A percentile compares a stretch with the other conserved stretches of the same genome.
Evolutionary conservation across 2,888 invertebrate genomes (phyloP).

Genomic region (Drosophila borealis): DNA sequence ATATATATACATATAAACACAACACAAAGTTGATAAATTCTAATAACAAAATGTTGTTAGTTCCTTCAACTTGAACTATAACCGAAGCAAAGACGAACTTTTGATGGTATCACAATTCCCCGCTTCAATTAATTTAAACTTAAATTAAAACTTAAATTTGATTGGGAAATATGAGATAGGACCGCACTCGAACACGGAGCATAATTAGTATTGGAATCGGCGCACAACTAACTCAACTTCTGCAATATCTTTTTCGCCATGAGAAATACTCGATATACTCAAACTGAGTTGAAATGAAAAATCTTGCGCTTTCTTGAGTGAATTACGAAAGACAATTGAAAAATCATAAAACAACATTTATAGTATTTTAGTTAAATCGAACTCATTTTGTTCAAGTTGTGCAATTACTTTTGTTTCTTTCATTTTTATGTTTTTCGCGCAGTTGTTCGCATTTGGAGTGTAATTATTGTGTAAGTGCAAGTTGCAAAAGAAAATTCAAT

Average conservation of each 20-base stretch:
- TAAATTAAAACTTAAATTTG: slow-evolving; percentile 2
- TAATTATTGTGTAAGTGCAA: slow-evolving; percentile 19
- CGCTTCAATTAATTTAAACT: slow-evolving; percentile 20
- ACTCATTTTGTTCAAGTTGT: slow-evolving; percentile 25
- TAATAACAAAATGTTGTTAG: too few species aligned
- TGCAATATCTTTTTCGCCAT: too few species aligned
- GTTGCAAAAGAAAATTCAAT: slow-evolving; percentile 13
- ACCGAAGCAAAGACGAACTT: background rate
- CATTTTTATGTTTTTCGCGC: background rate
- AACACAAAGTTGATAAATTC: too few species aligned
- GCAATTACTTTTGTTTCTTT: slow-evolving; percentile 24
- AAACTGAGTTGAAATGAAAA: background rate
- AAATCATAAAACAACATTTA: slow-evolving; percentile 13
- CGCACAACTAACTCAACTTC: slow-evolving; percentile 1
- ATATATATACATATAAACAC: too few species aligned
- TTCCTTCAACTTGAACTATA: too few species aligned
- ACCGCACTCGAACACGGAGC: background rate
- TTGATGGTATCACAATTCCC: slow-evolving; percentile 20
- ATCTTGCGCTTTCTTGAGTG: background rate
- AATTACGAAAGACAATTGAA: slow-evolving; percentile 3
- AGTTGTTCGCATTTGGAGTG: slow-evolving; percentile 9
- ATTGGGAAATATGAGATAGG: slow-evolving; percentile 8
- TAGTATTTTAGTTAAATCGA: slow-evolving; percentile 5
- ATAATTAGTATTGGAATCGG: slow-evolving; percentile 4
- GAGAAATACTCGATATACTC: slow-evolving; percentile 2